Evolutionary conservation across 2,888 invertebrate genomes (phyloP), one percentile per base, ranked within the genome.

Genomic region (Dilophus febrilis): DNA sequence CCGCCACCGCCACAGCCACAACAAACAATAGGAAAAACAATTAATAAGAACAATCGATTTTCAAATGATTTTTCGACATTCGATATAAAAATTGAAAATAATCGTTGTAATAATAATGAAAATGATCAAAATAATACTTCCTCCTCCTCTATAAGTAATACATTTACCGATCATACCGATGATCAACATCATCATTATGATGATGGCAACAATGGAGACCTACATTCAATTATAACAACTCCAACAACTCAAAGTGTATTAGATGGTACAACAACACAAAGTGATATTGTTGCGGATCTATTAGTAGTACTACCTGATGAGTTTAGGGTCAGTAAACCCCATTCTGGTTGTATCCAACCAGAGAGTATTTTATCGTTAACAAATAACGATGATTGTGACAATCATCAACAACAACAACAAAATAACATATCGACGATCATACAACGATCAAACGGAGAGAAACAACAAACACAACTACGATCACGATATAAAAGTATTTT

Each of bases 291-390:
- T 30, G 38, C 31, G 38, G 44, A 43, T 46, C 41, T 44, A n/a
- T n/a, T n/a, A n/a, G n/a, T n/a, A n/a, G n/a, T n/a, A 22, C 22
- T 22, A 44, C 41, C 42, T 38, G 41, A 38, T 38, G 42, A 42
- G 42, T 40, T 40, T 42, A 44, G 44, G 44, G 46, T 44, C 44
- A 46, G 43, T 46, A 44, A 44, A 44, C 46, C 42, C 40, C 35
- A n/a, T n/a, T n/a, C n/a, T 19, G 18, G 22, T 41, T 28, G n/a
- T n/a, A 38, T 39, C 40, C 39, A 42, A 36, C 27, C 36, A 37
- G 12, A 39, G 33, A 31, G 11, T 18, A 37, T 18, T 27, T 4
- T 14, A 32, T 35, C 18, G 31, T 39, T 18, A 26, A n/a, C n/a
- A n/a, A n/a, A n/a, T n/a, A n/a, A n/a, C n/a, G n/a, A n/a, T n/a